A percentile compares a stretch with the other conserved stretches of the same genome.
Conservation (phyloP, 64 coral and sea anemone species). For the Actinia tenebrosa region DNA sequence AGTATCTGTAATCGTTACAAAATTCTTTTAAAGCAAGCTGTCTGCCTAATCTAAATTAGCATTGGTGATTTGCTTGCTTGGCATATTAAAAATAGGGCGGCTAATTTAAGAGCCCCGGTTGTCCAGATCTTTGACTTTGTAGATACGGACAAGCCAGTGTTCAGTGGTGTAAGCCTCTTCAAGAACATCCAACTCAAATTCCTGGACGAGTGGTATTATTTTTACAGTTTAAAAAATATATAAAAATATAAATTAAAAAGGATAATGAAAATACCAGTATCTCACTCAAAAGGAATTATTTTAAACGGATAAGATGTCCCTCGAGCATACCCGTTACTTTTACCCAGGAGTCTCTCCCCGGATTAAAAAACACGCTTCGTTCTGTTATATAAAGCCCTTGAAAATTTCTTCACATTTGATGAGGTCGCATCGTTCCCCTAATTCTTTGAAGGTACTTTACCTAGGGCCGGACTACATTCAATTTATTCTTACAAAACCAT, state of each 20-base stretch:
- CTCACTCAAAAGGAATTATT: too few species aligned
- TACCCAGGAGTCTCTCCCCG: too few species aligned
- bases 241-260: background rate
- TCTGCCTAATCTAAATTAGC: background rate
- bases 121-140: slow-evolving; percentile 99
- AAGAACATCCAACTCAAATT: slow-evolving; percentile 98
- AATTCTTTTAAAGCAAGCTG: slow-evolving; percentile 13
- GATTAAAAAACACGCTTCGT: too few species aligned
- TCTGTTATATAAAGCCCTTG: too few species aligned
- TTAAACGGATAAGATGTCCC: too few species aligned
- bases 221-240: background rate
- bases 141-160: slow-evolving; percentile 99
- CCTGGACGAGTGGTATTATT: slow-evolving; percentile 34
- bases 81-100: slow-evolving; percentile 17
- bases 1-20: background rate
- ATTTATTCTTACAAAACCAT: too few species aligned
- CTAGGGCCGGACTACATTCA: too few species aligned
- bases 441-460: too few species aligned
- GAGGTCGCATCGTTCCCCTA: too few species aligned
- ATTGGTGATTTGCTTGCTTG: background rate
- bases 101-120: slow-evolving; percentile 79
- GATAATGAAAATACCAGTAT: background rate
- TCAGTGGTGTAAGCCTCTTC: slow-evolving; percentile 99
- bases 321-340: too few species aligned
- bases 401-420: too few species aligned